phyloP scores from a whole-genome alignment of 2,888 invertebrate genomes.

The Calameuta filiformis region DNA sequence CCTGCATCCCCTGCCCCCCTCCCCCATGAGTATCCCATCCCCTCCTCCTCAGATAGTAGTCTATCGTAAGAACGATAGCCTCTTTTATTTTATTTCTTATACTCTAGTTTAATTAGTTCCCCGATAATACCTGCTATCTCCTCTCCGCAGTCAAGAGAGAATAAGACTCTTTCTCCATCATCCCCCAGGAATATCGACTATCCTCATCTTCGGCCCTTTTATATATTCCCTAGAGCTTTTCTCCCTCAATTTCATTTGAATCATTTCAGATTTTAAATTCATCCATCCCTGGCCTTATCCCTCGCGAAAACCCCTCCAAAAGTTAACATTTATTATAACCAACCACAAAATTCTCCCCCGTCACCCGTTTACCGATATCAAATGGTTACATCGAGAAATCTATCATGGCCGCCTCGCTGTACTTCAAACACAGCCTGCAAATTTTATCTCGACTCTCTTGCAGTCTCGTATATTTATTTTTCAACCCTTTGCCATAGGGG shows the following conservation, averaged over 20 bases:
- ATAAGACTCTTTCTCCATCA: conserved; percentile 13
- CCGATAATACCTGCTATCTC: conserved; percentile 59
- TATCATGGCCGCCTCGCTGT: neutral
- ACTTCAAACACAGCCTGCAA: neutral
- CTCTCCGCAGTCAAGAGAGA: conserved; percentile 37
- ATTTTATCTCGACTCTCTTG: neutral
- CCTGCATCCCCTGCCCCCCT: conserved; percentile 20
- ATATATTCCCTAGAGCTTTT: conserved; percentile 5
- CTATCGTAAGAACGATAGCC: conserved; percentile 53
- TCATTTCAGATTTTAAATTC: conserved; percentile 20
- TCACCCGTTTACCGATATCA: neutral
- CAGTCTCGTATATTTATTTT: neutral
- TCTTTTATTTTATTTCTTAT: conserved; percentile 61
- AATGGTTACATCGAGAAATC: neutral
- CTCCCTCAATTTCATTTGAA: conserved; percentile 18
- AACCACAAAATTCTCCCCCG: neutral
- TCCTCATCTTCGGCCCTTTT: neutral
- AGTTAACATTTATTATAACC: neutral
- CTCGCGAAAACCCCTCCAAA: neutral
- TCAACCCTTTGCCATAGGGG: neutral
- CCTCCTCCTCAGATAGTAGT: conserved; percentile 30
- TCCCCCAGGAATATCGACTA: neutral
- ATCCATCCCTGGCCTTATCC: neutral
- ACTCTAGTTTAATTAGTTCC: conserved; percentile 61
- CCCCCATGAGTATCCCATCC: neutral